Conservation (phyloP, 1,140 invertebrate genomes). For the Riptortus pedestris region DNA sequence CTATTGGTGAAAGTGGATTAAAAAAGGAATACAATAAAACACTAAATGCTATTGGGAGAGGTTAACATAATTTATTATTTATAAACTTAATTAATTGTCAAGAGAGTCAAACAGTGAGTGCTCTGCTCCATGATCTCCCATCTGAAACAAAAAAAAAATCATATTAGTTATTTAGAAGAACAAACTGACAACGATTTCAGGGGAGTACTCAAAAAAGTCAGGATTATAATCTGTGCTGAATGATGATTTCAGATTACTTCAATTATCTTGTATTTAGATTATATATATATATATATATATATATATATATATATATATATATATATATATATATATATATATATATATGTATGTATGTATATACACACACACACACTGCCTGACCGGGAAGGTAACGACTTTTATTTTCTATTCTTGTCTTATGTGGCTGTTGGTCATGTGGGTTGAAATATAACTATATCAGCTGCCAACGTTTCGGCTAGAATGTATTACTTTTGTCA, state of each 20-base stretch:
- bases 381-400: no score
- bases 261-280: neutral
- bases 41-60: constrained; percentile 4
- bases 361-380: neutral
- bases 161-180: neutral
- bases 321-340: neutral
- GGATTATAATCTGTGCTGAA: neutral
- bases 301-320: neutral
- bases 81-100: neutral
- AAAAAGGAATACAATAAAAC: neutral
- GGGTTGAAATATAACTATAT: no score
- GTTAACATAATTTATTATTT: neutral
- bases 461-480: no score
- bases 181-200: no score
- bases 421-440: no score
- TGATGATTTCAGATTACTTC: neutral
- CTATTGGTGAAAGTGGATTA: neutral
- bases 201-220: no score
- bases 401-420: no score
- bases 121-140: neutral
- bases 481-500: no score
- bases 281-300: neutral
- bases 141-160: constrained; percentile 3
- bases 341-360: neutral
- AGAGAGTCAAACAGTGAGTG: neutral